These are phyloP conservation scores for Plebejus melissa DNA, from an alignment of 2,888 invertebrate species.

Conservation along the genomic window DNA sequence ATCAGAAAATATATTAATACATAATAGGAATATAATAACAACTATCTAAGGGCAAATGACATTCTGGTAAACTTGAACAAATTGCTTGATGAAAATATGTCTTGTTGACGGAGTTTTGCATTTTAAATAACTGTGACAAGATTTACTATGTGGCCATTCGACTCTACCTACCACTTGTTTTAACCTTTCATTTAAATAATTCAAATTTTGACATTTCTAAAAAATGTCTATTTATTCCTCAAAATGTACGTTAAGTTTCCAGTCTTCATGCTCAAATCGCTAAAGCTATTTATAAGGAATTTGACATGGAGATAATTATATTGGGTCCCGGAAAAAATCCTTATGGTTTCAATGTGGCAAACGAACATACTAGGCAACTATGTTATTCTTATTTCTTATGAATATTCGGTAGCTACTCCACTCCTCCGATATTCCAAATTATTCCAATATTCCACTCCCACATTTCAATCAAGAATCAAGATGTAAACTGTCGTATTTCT, in stretches of 20 bases:
- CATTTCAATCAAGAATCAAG: conserved; percentile 7
- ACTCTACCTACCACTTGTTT: no score
- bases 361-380: no score
- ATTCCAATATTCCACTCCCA: background rate
- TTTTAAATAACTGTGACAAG: background rate
- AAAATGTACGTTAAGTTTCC: no score
- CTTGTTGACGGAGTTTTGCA: background rate
- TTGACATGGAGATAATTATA: no score
- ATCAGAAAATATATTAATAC: conserved; percentile 23
- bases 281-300: no score
- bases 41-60: conserved; percentile 20
- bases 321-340: no score
- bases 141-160: background rate
- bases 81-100: background rate
- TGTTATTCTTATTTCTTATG: background rate
- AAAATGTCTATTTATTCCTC: no score
- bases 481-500: conserved; percentile 21
- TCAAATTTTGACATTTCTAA: no score
- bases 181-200: no score
- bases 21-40: conserved; percentile 16
- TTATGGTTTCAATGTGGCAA: no score
- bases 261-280: no score
- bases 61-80: background rate
- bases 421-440: no score
- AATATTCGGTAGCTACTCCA: background rate